Evolutionary conservation across 92 coral and sea anemone genomes (phyloP).

Genomic region (Zoanthus gigantus): DNA sequence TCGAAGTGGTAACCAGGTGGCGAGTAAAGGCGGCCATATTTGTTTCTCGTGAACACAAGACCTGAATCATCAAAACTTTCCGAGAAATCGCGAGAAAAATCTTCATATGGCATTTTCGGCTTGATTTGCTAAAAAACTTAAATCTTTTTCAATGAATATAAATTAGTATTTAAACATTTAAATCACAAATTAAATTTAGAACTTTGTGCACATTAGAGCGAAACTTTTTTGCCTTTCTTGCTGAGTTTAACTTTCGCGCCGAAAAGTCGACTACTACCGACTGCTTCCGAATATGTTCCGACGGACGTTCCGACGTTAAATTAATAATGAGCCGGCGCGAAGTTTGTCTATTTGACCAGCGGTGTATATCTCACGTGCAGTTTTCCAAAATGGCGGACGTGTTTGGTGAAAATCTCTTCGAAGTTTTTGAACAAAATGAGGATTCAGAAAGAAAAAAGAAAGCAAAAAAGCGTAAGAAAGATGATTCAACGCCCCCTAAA

Average conservation of each 20-base stretch:
- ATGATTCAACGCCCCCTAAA: conserved; percentile 55
- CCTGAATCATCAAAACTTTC: conserved; percentile 75
- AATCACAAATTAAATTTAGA: neutral
- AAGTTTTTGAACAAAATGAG: conserved; percentile 87
- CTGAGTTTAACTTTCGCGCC: conserved; percentile 27
- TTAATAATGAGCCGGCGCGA: neutral
- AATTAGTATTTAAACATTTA: neutral
- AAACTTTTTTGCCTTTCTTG: neutral
- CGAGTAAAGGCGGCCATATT: conserved; percentile 82
- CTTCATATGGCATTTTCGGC: conserved; percentile 50
- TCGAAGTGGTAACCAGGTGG: conserved; percentile 78
- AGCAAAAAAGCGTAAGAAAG: conserved; percentile 56
- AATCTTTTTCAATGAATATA: neutral
- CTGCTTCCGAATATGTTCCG: neutral
- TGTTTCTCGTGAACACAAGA: conserved; percentile 85
- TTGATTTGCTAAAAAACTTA: neutral
- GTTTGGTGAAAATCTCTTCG: conserved; percentile 86
- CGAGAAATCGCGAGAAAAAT: conserved; percentile 24
- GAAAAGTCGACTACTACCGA: neutral
- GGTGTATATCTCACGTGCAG: conserved; percentile 27
- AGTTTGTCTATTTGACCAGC: conserved; percentile 2
- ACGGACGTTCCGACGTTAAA: neutral
- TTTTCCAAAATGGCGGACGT: conserved; percentile 85
- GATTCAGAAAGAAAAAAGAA: conserved; percentile 51
- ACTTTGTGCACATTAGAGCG: too few species aligned